A percentile compares a stretch with the other conserved stretches of the same genome.
These are phyloP conservation scores for Microctonus aethiopoides DNA, from an alignment of 2,888 invertebrate species.

Conservation along the genomic window DNA sequence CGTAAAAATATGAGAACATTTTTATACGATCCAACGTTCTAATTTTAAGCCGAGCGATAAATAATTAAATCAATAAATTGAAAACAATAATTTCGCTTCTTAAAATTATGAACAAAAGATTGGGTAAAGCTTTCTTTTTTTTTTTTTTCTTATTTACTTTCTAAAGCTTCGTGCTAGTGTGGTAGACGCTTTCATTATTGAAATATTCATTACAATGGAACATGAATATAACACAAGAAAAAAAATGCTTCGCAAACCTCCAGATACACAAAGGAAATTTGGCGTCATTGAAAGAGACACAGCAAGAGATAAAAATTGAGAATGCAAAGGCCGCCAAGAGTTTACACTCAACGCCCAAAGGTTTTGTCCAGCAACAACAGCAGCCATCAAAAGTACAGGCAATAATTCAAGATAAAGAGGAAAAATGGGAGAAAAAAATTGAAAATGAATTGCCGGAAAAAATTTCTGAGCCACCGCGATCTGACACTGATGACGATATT, in stretches of 20 bases:
- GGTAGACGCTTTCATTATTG: conserved; percentile 23
- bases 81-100: not conserved
- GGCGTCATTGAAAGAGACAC: conserved; percentile 60
- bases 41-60: not conserved
- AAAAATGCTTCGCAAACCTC: conserved; percentile 41
- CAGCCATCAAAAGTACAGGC: conserved; percentile 50
- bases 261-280: conserved; percentile 66
- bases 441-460: conserved; percentile 52
- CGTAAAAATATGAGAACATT: conserved; percentile 48
- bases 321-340: conserved; percentile 55
- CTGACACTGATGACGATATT: conserved; percentile 26
- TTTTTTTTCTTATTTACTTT: conserved; percentile 11
- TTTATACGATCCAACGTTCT: not conserved
- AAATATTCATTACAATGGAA: conserved; percentile 23
- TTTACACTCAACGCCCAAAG: conserved; percentile 54
- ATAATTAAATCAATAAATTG: not conserved
- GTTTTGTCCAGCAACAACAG: conserved; percentile 48
- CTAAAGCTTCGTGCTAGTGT: conserved; percentile 18
- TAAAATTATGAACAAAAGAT: not conserved
- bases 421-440: conserved; percentile 34
- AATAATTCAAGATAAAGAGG: conserved; percentile 41
- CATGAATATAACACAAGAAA: conserved; percentile 18
- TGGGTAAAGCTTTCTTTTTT: not conserved
- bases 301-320: conserved; percentile 59
- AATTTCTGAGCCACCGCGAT: conserved; percentile 45